Evolutionary conservation across 1,140 invertebrate species (phyloP).

Genomic region (Drosophila lacertosa): DNA sequence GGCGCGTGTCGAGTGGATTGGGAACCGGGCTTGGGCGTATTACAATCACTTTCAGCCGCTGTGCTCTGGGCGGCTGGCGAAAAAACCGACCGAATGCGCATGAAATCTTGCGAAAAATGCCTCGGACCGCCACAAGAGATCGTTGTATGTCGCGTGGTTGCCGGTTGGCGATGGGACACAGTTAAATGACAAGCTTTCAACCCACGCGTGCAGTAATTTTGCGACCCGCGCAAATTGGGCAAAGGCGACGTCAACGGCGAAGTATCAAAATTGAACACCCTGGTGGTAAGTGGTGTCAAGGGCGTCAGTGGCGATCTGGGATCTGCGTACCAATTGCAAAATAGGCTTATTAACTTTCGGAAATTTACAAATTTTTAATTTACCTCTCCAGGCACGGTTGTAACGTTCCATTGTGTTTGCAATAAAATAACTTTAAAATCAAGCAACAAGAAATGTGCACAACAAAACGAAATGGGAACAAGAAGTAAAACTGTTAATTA

Average conservation of each 20-base stretch:
- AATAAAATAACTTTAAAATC: neutral
- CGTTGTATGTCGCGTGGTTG: neutral
- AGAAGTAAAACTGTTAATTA: conserved; percentile 9
- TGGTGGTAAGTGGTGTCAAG: conserved; percentile 47
- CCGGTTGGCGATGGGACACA: conserved; percentile 8
- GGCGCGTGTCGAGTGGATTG: neutral
- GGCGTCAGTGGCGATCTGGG: conserved; percentile 57
- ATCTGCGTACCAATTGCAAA: conserved; percentile 29
- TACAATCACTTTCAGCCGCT: neutral
- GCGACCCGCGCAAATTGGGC: conserved; percentile 2
- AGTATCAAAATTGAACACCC: conserved; percentile 53
- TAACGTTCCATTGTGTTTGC: conserved; percentile 57
- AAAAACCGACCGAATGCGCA: conserved; percentile 57
- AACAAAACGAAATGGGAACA: neutral
- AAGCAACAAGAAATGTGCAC: neutral
- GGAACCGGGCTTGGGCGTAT: neutral
- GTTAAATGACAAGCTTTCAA: conserved; percentile 9
- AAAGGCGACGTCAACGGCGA: neutral
- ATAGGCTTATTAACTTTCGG: neutral
- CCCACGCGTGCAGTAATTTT: neutral
- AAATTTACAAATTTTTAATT: neutral
- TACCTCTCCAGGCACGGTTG: conserved; percentile 65
- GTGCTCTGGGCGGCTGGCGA: conserved; percentile 50
- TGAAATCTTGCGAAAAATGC: conserved; percentile 53
- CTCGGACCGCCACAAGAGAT: neutral